phyloP scores from a whole-genome alignment of 2,888 invertebrate species.

The Scaeva pyrastri region DNA sequence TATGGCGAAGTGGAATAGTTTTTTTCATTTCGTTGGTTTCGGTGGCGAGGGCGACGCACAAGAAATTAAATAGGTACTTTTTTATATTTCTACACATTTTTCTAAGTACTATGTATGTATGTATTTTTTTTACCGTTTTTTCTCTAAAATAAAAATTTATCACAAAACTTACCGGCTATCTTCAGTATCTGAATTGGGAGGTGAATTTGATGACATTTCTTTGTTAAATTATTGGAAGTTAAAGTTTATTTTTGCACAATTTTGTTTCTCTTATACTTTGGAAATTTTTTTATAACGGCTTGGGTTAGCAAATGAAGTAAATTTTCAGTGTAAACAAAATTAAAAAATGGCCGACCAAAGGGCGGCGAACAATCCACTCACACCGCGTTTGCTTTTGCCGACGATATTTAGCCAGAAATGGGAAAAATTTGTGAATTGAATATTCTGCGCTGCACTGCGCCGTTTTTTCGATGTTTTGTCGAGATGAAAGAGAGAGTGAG shows the following conservation, averaged over 20 bases:
- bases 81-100: slow-evolving; percentile 42
- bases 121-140: slow-evolving; percentile 18
- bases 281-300: slow-evolving; percentile 53
- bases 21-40: slow-evolving; percentile 50
- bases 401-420: slow-evolving; percentile 69
- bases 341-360: slow-evolving; percentile 75
- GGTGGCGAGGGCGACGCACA: slow-evolving; percentile 44
- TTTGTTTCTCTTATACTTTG: background rate
- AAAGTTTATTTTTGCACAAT: slow-evolving; percentile 38
- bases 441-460: slow-evolving; percentile 44
- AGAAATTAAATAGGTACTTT: slow-evolving; percentile 28
- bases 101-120: background rate
- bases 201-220: slow-evolving; percentile 74
- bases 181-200: slow-evolving; percentile 77
- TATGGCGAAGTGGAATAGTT: slow-evolving; percentile 50
- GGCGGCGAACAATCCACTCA: slow-evolving; percentile 75
- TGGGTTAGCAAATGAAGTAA: slow-evolving; percentile 28
- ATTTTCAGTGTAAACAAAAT: slow-evolving; percentile 73
- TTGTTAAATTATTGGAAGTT: slow-evolving; percentile 15
- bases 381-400: slow-evolving; percentile 66
- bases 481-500: slow-evolving; percentile 66
- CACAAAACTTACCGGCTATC: slow-evolving; percentile 74
- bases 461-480: slow-evolving; percentile 4
- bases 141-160: slow-evolving; percentile 19
- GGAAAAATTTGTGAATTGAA: slow-evolving; percentile 52